Evolutionary conservation across 2,113 vertebrate species (phyloP).

Genomic region (Alces alces): DNA sequence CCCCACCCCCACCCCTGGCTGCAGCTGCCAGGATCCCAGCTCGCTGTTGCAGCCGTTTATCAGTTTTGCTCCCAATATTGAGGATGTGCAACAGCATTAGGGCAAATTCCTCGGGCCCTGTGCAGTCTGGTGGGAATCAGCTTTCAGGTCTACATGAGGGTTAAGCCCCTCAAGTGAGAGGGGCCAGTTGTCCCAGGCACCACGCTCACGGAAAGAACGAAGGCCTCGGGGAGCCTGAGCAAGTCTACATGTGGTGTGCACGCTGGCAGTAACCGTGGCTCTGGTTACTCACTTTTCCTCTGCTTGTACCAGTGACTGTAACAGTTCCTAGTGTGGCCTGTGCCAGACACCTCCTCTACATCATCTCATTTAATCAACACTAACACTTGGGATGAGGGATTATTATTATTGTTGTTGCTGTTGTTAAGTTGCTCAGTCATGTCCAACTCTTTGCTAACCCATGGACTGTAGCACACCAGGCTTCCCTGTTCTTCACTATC

Average conservation of each 20-base stretch:
- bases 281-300: background rate
- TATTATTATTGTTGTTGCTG: background rate
- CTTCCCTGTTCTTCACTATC: background rate
- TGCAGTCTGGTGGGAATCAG: conserved; percentile 10
- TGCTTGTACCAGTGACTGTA: background rate
- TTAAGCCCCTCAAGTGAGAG: background rate
- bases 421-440: background rate
- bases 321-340: accelerated
- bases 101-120: conserved; percentile 64
- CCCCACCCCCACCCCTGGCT: background rate
- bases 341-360: background rate
- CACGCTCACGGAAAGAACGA: background rate
- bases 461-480: background rate
- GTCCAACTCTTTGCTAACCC: background rate
- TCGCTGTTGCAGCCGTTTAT: conserved; percentile 75
- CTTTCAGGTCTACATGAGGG: background rate
- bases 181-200: background rate
- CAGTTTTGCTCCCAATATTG: conserved; percentile 75
- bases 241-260: accelerated
- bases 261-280: accelerated
- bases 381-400: background rate
- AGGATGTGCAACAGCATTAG: conserved; percentile 65
- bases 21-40: conserved; percentile 55
- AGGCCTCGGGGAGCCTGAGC: background rate
- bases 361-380: background rate